Evolutionary conservation across 2,113 vertebrate species (phyloP).

Genomic region (Coregonus clupeaformis): DNA sequence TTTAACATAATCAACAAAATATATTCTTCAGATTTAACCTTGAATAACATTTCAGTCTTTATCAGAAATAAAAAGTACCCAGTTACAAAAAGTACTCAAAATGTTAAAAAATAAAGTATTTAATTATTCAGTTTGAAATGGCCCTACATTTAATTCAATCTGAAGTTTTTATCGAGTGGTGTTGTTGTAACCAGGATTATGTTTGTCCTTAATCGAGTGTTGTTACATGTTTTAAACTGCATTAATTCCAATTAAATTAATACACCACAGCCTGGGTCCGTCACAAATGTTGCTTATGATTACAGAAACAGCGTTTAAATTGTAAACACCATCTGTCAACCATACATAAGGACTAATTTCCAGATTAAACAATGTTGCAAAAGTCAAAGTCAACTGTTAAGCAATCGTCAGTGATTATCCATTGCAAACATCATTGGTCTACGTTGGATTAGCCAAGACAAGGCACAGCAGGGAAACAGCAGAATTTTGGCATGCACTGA

Average conservation of each 20-base stretch:
- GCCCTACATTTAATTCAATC: background rate
- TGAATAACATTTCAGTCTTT: background rate
- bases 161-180: background rate
- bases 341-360: conserved; percentile 49
- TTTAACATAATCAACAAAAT: background rate
- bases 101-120: background rate
- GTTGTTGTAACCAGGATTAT: background rate
- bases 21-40: background rate
- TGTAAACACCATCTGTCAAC: conserved; percentile 36
- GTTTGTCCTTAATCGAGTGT: background rate
- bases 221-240: conserved; percentile 7
- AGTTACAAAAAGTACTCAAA: background rate
- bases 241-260: conserved; percentile 45
- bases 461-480: conserved; percentile 29
- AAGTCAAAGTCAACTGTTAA: conserved; percentile 56
- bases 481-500: background rate
- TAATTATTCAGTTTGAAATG: background rate
- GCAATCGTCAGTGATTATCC: conserved; percentile 48
- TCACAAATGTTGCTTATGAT: conserved; percentile 19
- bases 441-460: conserved; percentile 25
- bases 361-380: conserved; percentile 49
- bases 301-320: conserved; percentile 22
- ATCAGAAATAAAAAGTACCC: background rate
- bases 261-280: conserved; percentile 23
- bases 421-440: conserved; percentile 39